Conservation (phyloP, 1,140 invertebrate genomes). For the Cyclargus thomasi region DNA sequence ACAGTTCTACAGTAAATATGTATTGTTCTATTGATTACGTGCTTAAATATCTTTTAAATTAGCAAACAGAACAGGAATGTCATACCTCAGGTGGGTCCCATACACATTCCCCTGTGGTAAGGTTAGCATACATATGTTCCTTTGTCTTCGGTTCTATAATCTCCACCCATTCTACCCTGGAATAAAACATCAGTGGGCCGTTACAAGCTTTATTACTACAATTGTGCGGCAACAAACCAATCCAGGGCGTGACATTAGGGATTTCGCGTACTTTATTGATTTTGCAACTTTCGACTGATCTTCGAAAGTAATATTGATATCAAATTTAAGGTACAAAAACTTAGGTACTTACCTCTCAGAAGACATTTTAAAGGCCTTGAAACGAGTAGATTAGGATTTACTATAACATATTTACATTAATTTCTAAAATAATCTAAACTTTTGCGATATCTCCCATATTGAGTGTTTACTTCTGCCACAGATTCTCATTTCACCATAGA, state of each 20-base stretch:
- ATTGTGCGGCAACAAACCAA: slow-evolving; percentile 49
- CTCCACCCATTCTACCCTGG: slow-evolving; percentile 97
- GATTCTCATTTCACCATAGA: slow-evolving; percentile 31
- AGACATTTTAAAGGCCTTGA: slow-evolving; percentile 50
- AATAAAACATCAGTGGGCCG: slow-evolving; percentile 66
- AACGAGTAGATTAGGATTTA: slow-evolving; percentile 18
- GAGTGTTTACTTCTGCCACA: slow-evolving; percentile 62
- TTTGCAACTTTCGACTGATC: slow-evolving; percentile 69
- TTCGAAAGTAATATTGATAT: slow-evolving; percentile 43
- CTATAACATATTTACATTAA: slow-evolving; percentile 21
- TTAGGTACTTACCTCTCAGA: slow-evolving; percentile 59
- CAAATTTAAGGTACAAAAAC: slow-evolving; percentile 16
- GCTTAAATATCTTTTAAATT: neutral
- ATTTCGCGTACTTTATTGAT: slow-evolving; percentile 74
- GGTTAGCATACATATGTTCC: slow-evolving; percentile 99
- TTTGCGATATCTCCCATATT: slow-evolving; percentile 65
- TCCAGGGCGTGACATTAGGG: slow-evolving; percentile 72
- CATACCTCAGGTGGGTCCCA: slow-evolving; percentile 93
- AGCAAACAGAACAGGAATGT: neutral
- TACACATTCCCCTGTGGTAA: slow-evolving; percentile 97
- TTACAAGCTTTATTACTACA: slow-evolving; percentile 35
- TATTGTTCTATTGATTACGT: no score
- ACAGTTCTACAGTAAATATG: no score
- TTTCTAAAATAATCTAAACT: slow-evolving; percentile 31
- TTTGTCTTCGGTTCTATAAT: slow-evolving; percentile 98